Conservation (phyloP, 1,140 invertebrate genomes). For the Drosophila orosa region DNA sequence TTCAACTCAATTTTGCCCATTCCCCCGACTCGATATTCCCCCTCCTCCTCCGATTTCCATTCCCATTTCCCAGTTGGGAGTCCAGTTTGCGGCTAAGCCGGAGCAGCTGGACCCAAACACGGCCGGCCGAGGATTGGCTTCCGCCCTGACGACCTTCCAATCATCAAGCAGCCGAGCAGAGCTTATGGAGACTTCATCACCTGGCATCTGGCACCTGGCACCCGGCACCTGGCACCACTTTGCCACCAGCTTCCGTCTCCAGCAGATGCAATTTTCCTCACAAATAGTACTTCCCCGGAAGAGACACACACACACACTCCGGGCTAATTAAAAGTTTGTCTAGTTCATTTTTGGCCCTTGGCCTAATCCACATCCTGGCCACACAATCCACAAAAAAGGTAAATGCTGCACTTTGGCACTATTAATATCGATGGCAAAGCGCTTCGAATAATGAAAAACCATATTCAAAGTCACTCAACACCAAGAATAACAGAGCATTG, state of each 20-base stretch:
- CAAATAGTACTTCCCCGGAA: too few relatives aligned
- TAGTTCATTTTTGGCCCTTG: neutral
- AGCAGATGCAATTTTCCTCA: constrained; percentile 27
- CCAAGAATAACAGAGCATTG: constrained; percentile 7
- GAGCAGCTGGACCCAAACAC: constrained; percentile 31
- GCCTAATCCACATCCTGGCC: neutral
- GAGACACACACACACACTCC: neutral
- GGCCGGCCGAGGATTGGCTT: constrained; percentile 11
- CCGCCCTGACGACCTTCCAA: constrained; percentile 12
- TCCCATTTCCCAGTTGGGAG: constrained; percentile 3
- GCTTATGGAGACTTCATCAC: constrained; percentile 3
- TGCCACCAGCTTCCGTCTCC: constrained; percentile 3
- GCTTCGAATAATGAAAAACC: constrained; percentile 4
- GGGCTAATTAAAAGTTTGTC: constrained; percentile 27
- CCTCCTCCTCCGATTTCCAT: too few relatives aligned
- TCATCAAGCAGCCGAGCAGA: neutral
- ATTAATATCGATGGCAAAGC: constrained; percentile 12
- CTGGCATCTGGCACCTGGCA: neutral
- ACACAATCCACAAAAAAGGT: neutral
- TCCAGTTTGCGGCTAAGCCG: constrained; percentile 40
- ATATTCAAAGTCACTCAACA: constrained; percentile 13
- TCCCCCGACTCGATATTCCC: neutral
- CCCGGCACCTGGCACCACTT: neutral
- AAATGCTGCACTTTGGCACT: constrained; percentile 5
- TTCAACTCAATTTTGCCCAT: constrained; percentile 48